Evolutionary conservation across 2,888 invertebrate species (phyloP), one percentile per base, ranked within the genome.

Genomic region (Chrysolina americana): DNA sequence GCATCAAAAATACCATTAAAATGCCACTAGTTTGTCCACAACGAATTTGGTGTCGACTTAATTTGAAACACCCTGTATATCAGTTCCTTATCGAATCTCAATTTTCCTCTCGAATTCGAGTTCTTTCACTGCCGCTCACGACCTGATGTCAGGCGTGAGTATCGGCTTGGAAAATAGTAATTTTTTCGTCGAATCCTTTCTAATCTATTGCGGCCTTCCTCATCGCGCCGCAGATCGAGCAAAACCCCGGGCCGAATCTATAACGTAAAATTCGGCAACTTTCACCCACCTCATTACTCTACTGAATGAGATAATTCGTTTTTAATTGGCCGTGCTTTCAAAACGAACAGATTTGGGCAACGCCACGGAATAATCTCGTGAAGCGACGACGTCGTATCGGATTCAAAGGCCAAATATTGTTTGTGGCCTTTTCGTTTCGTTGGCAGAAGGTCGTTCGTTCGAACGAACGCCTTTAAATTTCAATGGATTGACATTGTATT

Each of bases 361-460:
- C 59, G 59, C 28, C 36, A n/a, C 59, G n/a, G n/a, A 28, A 28
- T 36, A 59, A 59, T 59, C 36, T 50, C 19, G 36, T n/a, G 11
- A 59, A 36, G 10, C 59, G 36, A 59, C 59, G 50, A 50, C 19
- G 8, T 59, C 59, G n/a, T 36, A 59, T 36, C 36, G 28, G 28
- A 28, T 59, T 59, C 59, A 59, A 36, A 59, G 59, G 59, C 59
- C 59, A 11, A 59, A 59, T 59, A 59, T 36, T 36, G n/a, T 28
- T 28, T 59, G 59, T 36, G 59, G 23, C 59, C 59, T 59, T 59
- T 59, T 59, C 36, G 36, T 28, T 59, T 36, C 17, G 59, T 59
- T 59, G 23, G 23, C 59, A 59, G 59, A 59, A 59, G 59, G 59
- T 59, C 59, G 59, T 59, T 59, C n/a, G n/a, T n/a, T 13, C 15